phyloP scores from a whole-genome alignment of 2,797 vertebrate species.

The Poeciliopsis infans region DNA sequence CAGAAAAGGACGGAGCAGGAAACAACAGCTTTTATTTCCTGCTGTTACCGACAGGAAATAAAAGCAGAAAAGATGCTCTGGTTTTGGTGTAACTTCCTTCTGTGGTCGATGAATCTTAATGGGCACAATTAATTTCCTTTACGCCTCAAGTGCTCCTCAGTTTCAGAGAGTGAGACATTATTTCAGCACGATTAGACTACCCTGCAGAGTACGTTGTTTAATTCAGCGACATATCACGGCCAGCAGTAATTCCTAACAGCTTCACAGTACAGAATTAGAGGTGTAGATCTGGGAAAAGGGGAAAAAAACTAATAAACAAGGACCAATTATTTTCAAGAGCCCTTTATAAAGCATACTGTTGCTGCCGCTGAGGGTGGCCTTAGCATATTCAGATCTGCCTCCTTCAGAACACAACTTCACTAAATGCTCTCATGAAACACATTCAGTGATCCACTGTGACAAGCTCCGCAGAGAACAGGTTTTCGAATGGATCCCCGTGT shows the following conservation, averaged over 20 bases:
- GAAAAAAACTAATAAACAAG: constrained; percentile 67
- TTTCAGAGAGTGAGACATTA: constrained; percentile 72
- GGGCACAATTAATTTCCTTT: constrained; percentile 79
- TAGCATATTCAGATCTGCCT: constrained; percentile 37
- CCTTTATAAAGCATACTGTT: constrained; percentile 35
- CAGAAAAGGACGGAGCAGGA: constrained; percentile 54
- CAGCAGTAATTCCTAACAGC: constrained; percentile 72
- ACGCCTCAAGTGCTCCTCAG: constrained; percentile 70
- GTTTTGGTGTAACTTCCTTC: constrained; percentile 65
- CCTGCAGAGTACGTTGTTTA: constrained; percentile 73
- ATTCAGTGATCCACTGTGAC: constrained; percentile 54
- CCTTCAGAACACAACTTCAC: constrained; percentile 29
- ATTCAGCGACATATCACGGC: constrained; percentile 63
- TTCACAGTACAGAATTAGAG: constrained; percentile 69
- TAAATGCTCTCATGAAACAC: constrained; percentile 55
- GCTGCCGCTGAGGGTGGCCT: constrained; percentile 20
- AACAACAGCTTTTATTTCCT: constrained; percentile 1
- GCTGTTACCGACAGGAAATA: constrained; percentile 40
- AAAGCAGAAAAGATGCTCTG: constrained; percentile 49
- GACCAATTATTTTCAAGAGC: constrained; percentile 73
- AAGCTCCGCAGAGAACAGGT: constrained; percentile 35
- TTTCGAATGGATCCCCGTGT: constrained; percentile 56
- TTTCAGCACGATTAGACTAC: constrained; percentile 79
- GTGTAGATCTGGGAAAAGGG: constrained; percentile 58
- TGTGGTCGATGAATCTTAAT: constrained; percentile 79